Evolutionary conservation across 2,113 vertebrate genomes (phyloP), one percentile per base, ranked within the genome.

Genomic region (Brachypodius melanocephalos): DNA sequence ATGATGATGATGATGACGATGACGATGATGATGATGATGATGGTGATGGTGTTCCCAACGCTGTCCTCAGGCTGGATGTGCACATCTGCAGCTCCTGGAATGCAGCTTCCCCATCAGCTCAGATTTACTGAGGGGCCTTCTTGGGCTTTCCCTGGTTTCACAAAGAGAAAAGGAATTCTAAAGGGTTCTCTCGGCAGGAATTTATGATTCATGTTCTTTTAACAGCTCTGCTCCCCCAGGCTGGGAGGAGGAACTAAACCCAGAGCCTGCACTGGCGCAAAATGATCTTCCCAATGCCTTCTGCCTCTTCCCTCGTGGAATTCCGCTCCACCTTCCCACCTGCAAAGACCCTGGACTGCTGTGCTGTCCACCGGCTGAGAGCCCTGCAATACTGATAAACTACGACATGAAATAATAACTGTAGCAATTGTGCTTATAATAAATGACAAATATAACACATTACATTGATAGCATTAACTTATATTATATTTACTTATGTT

Each of bases 391-490:
- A 8, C 4, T 31, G 28, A 19, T 2, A 8, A 55, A 40, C 8
- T 6, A 2, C 1, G 12, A 10, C 22, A 6, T 3, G 2, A 38
- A 84, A 18, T 4, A 63, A 14, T 15, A 28, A 12, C 6, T 2
- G 1, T 1, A 12, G 2, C 3, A 24, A 4, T 12, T 12, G 8
- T 15, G 4, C 4, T 20, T 19, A 2, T 7, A 22, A 40, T 10
- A 40, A n/a, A 45, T 32, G 38, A 38, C 38, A 38, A 38, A 38
- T 38, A 38, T 9, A 38, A 38, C 38, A 38, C 8, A 38, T 38
- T 38, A 38, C 38, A 38, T 38, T 38, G 38, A 38, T 38, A 38
- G 8, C 38, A 38, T 38, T 38, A 38, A 38, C 38, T 38, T 38
- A 38, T 38, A 38, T 38, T 38, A 38, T 38, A 38, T 38, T 38